A percentile compares a stretch with the other conserved stretches of the same genome.
Evolutionary conservation across 2,888 invertebrate species (phyloP).

Genomic region (Napeogenes sylphis): DNA sequence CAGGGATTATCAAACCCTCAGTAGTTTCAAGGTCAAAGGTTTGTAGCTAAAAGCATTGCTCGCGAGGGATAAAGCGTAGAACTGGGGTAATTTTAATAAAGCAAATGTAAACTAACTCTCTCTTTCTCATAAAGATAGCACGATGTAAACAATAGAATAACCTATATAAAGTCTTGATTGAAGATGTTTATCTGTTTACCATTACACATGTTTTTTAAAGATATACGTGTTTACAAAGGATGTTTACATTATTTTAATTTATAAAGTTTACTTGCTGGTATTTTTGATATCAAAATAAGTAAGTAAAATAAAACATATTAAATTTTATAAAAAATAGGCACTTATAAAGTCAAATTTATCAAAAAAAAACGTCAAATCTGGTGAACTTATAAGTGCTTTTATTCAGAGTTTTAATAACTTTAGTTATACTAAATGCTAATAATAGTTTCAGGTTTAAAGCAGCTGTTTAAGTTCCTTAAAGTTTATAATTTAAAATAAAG

Average conservation of each 20-base stretch:
- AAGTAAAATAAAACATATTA: too few relatives aligned
- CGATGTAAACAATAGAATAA: slow-evolving; percentile 26
- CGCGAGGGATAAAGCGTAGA: slow-evolving; percentile 10
- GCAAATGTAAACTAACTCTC: slow-evolving; percentile 35
- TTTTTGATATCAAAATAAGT: too few relatives aligned
- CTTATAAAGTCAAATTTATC: too few relatives aligned
- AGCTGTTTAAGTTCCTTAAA: not conserved
- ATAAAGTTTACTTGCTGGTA: too few relatives aligned
- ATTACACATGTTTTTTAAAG: too few relatives aligned
- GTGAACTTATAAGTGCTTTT: slow-evolving; percentile 20
- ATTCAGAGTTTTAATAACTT: slow-evolving; percentile 22
- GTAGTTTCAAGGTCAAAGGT: slow-evolving; percentile 14
- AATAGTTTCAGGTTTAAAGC: slow-evolving; percentile 23
- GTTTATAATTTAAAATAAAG: too few relatives aligned
- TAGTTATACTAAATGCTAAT: slow-evolving; percentile 25
- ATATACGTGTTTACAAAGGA: too few relatives aligned
- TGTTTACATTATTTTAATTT: too few relatives aligned
- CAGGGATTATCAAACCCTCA: not conserved
- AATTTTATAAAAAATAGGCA: too few relatives aligned
- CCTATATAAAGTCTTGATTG: too few relatives aligned
- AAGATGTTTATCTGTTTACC: too few relatives aligned
- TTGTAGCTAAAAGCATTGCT: slow-evolving; percentile 12
- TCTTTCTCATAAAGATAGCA: slow-evolving; percentile 18
- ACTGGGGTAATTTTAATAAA: slow-evolving; percentile 32
- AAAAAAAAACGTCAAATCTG: too few relatives aligned